phyloP scores from a whole-genome alignment of 2,113 vertebrate species.

The Leucosticte australis region DNA sequence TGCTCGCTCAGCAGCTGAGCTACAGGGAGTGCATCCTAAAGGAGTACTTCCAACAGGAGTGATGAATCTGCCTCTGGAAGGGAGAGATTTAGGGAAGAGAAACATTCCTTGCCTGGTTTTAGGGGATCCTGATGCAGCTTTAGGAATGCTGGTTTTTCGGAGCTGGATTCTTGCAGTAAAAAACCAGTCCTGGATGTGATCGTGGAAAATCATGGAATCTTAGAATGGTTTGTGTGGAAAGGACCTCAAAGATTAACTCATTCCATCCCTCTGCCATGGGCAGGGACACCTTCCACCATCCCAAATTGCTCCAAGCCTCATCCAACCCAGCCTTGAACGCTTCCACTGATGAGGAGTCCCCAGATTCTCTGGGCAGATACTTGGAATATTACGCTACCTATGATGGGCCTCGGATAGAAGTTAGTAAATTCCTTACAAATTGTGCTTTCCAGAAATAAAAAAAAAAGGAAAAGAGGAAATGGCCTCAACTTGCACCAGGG shows the following conservation, averaged over 20 bases:
- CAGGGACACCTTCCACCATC: background rate
- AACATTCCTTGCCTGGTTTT: background rate
- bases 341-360: background rate
- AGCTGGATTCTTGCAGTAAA: background rate
- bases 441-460: background rate
- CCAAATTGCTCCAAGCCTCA: background rate
- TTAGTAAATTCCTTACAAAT: background rate
- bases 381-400: background rate
- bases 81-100: background rate
- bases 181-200: background rate
- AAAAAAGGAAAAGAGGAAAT: background rate
- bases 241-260: background rate
- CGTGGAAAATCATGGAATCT: background rate
- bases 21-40: background rate
- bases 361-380: background rate
- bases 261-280: background rate
- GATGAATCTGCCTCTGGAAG: background rate
- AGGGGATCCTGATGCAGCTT: background rate
- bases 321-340: background rate
- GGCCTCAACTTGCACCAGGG: background rate
- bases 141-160: background rate
- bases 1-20: constrained; percentile 53
- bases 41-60: background rate
- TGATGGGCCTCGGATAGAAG: background rate
- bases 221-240: background rate